Conservation (phyloP, 2,797 vertebrate species). For the Hippoglossus hippoglossus region DNA sequence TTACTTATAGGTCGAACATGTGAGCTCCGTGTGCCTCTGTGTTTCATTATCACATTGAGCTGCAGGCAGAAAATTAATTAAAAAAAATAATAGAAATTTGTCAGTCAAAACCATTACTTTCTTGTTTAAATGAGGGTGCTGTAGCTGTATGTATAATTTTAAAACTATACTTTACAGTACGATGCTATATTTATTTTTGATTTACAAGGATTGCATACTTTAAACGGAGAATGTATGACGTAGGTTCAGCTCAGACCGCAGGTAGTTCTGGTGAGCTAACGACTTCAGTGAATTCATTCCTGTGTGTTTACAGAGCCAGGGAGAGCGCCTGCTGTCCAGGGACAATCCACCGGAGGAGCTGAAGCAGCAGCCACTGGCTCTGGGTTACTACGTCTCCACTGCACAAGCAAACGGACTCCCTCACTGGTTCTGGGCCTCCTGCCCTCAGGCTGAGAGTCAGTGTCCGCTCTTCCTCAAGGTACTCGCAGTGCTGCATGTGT, state of each 20-base stretch:
- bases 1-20: neutral
- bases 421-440: slow-evolving; percentile 98
- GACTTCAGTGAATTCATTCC: neutral
- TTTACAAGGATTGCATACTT: no score
- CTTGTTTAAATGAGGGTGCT: no score
- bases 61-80: neutral
- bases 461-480: slow-evolving; percentile 99
- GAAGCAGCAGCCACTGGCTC: slow-evolving; percentile 96
- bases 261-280: no score
- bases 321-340: slow-evolving; percentile 94
- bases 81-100: neutral
- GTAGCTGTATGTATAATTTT: no score
- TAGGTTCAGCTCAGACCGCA: no score
- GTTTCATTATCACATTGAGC: neutral
- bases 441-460: slow-evolving; percentile 96
- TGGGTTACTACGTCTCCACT: slow-evolving; percentile 97
- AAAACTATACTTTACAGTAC: no score
- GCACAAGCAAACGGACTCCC: slow-evolving; percentile 96
- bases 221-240: neutral
- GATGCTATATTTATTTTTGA: no score
- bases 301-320: slow-evolving; percentile 87
- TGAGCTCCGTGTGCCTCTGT: neutral
- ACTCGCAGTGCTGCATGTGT: slow-evolving; percentile 13
- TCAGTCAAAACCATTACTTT: no score
- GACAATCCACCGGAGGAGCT: slow-evolving; percentile 95